Base-by-base conservation (phyloP, 2,888 invertebrate genomes). In the Biston betularia region DNA sequence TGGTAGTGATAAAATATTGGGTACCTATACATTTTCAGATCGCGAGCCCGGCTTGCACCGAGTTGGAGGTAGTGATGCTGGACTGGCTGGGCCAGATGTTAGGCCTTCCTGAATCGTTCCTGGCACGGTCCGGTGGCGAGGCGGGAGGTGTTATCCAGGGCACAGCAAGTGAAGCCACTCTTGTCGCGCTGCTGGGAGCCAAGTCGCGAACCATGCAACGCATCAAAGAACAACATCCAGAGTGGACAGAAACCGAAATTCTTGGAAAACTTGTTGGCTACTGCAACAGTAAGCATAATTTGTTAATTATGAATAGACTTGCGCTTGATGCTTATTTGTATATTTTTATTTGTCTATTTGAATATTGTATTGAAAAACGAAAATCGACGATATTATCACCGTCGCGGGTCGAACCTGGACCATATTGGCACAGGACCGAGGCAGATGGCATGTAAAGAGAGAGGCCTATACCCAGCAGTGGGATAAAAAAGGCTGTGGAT, bases 1-100 rank as follows among this genome's bases (percentile, higher is more conserved):
- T n/a, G n/a, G n/a, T 7, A 24, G 14, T 6, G 2, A 49, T 33
- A n/a, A 35, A 52, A 14, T 10, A 35, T 38, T 0, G 4, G n/a
- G n/a, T n/a, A 35, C 10, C 9, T 56, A 15, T 54, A 46, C 44
- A 58, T 61, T 86, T 89, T 50, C 84, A 98, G 98, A 97, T 98
- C 73, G 96, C 98, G 0, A 98, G 98, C 89, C 99, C 99, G 0
- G 98, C 98, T 0, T 99, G 98, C 84, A 99, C 99, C 0, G 99
- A 99, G 87, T 92, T 99, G 65, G 99, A 99, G 90, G 98, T 98
- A 1, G 96, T 98, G 33, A 98, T 98, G 97, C 89, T 99, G 82
- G 98, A 99, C 89, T 99, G 99, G 99, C 89, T 99, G 74, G 99
- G 98, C 50, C 97, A 98, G 92, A 97, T 98, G 96, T 84, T 99